Percentiles rank a stretch among this genome's conserved stretches.
phyloP scores from a whole-genome alignment of 2,888 invertebrate genomes.

The Pristionchus entomophagus region DNA sequence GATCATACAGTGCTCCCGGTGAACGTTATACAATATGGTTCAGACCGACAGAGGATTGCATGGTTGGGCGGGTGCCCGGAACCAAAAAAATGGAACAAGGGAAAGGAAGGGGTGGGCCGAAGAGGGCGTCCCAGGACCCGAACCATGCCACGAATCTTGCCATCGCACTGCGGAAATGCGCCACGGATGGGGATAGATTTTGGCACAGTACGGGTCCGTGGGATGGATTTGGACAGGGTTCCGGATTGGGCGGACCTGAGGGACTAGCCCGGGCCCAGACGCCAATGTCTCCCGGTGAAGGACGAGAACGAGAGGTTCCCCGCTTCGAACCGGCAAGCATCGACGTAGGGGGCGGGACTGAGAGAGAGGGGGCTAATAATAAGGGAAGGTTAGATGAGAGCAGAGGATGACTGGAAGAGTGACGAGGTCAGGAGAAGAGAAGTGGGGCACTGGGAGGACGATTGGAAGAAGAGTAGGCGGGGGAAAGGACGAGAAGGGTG shows the following conservation, averaged over 20 bases:
- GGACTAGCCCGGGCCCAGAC: constrained; percentile 18
- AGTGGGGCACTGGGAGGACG: too few species aligned
- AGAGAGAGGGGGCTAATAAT: not conserved
- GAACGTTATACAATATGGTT: not conserved
- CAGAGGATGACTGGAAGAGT: not conserved
- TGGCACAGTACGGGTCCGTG: not conserved
- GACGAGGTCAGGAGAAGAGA: too few species aligned
- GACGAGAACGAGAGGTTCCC: not conserved
- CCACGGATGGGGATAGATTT: not conserved
- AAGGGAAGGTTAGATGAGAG: not conserved
- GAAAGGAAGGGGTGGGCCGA: too few species aligned
- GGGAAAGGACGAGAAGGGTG: too few species aligned
- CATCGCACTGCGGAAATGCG: not conserved
- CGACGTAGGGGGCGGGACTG: not conserved
- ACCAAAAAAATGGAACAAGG: too few species aligned
- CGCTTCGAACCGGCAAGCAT: not conserved
- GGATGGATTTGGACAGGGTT: not conserved
- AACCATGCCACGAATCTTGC: not conserved
- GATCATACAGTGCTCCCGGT: constrained; percentile 3
- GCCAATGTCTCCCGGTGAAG: constrained; percentile 34
- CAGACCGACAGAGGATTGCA: not conserved
- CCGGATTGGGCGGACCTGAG: not conserved
- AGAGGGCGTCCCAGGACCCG: not conserved
- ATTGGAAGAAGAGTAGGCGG: too few species aligned
- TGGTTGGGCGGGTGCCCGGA: not conserved